Conservation (phyloP, 2,888 invertebrate genomes). For the Nasonovia ribisnigri region DNA sequence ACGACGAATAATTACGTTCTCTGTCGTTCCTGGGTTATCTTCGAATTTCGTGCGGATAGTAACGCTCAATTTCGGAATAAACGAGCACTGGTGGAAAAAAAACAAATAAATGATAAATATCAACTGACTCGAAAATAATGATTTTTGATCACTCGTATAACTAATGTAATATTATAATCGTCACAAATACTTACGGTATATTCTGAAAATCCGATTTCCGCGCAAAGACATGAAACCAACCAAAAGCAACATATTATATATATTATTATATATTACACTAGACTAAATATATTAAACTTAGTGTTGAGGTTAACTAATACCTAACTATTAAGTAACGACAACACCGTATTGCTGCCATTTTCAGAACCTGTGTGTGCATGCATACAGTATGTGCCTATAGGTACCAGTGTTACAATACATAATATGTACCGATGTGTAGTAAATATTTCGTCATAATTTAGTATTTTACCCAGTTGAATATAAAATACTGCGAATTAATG, state of each 20-base stretch:
- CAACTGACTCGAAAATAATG: background rate
- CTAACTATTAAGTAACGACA: background rate
- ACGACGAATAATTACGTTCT: conserved; percentile 80
- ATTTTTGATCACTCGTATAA: conserved; percentile 34
- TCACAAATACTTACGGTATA: conserved; percentile 65
- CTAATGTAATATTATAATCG: background rate
- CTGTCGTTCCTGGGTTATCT: conserved; percentile 87
- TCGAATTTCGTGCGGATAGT: conserved; percentile 89
- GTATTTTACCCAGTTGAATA: background rate
- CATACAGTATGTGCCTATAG: background rate
- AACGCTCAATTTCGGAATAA: conserved; percentile 68
- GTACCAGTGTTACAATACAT: background rate
- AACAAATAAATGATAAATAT: conserved; percentile 42
- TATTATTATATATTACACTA: background rate
- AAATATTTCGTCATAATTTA: background rate
- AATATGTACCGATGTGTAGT: background rate
- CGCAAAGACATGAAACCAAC: conserved; percentile 51
- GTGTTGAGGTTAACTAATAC: background rate
- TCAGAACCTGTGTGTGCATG: background rate
- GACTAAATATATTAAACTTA: background rate
- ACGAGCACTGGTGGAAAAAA: conserved; percentile 75
- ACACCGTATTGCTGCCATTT: background rate
- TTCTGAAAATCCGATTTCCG: conserved; percentile 53
- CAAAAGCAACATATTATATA: conserved; percentile 5
- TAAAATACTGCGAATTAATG: background rate